phyloP scores from a whole-genome alignment of 2,113 vertebrate genomes.

The Perca schrenkii region DNA sequence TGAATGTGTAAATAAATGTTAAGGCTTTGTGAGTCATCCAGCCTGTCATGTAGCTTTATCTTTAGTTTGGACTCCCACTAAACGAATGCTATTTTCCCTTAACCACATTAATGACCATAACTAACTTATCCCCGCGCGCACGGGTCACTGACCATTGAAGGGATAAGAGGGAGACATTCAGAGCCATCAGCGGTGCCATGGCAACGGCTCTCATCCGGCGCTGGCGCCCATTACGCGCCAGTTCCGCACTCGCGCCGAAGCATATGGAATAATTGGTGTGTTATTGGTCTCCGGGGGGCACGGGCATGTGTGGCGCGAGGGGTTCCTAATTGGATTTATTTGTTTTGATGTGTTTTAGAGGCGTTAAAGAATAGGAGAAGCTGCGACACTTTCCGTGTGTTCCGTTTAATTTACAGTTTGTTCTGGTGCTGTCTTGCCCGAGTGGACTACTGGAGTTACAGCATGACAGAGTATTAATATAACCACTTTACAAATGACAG shows the following conservation, averaged over 20 bases:
- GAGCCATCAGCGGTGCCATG: constrained; percentile 72
- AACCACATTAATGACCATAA: constrained; percentile 75
- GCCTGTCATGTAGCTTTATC: background rate
- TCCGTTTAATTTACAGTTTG: constrained; percentile 55
- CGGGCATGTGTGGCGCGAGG: constrained; percentile 74
- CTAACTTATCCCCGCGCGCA: constrained; percentile 66
- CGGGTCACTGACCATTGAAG: constrained; percentile 70
- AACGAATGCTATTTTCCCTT: constrained; percentile 48
- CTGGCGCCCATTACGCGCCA: constrained; percentile 73
- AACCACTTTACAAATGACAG: constrained; percentile 28
- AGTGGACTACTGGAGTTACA: constrained; percentile 25
- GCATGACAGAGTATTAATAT: background rate
- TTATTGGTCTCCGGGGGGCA: constrained; percentile 80
- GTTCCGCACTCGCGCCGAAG: constrained; percentile 68
- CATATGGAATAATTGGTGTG: constrained; percentile 83
- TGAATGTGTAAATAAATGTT: constrained; percentile 26
- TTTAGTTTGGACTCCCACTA: constrained; percentile 28
- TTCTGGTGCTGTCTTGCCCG: constrained; percentile 3
- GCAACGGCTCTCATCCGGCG: constrained; percentile 78
- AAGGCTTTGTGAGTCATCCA: constrained; percentile 31
- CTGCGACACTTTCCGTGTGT: constrained; percentile 42
- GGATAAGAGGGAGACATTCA: constrained; percentile 61
- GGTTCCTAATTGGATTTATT: constrained; percentile 79
- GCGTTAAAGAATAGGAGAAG: constrained; percentile 55
- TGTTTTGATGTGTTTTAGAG: constrained; percentile 80